phyloP scores from a whole-genome alignment of 23 tunicate genomes.

The Pegea sp. region DNA sequence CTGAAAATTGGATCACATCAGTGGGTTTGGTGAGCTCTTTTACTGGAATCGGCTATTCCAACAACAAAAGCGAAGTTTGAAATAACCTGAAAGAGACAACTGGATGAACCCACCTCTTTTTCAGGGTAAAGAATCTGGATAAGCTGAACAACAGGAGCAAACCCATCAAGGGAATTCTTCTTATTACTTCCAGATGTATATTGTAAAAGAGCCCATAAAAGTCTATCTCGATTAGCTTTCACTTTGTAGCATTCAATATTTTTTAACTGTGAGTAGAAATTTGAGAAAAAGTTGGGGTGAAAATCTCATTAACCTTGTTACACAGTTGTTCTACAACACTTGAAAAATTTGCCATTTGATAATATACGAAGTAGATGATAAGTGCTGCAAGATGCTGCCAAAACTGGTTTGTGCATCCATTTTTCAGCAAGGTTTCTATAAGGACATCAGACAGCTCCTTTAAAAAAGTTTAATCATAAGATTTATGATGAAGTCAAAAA shows the following conservation, averaged over 20 bases:
- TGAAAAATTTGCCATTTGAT: slow-evolving; percentile 33
- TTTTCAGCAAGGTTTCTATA: slow-evolving; percentile 7
- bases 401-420: slow-evolving; percentile 1
- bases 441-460: slow-evolving; percentile 59
- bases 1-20: slow-evolving; percentile 21
- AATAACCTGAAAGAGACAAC: background rate
- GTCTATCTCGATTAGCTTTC: background rate
- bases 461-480: background rate
- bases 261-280: too few species aligned
- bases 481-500: background rate
- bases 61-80: background rate
- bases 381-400: slow-evolving; percentile 80
- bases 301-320: slow-evolving; percentile 29
- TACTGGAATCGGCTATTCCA: slow-evolving; percentile 32
- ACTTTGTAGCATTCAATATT: too few species aligned
- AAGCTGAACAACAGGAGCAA: slow-evolving; percentile 31
- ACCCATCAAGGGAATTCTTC: slow-evolving; percentile 43
- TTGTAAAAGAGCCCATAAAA: slow-evolving; percentile 52
- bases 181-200: slow-evolving; percentile 57
- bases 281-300: too few species aligned
- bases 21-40: slow-evolving; percentile 41
- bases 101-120: slow-evolving; percentile 7
- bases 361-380: slow-evolving; percentile 34
- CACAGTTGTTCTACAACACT: slow-evolving; percentile 30
- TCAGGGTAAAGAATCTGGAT: slow-evolving; percentile 47